phyloP scores from a whole-genome alignment of 2,888 invertebrate genomes.

The Troides aeacus region DNA sequence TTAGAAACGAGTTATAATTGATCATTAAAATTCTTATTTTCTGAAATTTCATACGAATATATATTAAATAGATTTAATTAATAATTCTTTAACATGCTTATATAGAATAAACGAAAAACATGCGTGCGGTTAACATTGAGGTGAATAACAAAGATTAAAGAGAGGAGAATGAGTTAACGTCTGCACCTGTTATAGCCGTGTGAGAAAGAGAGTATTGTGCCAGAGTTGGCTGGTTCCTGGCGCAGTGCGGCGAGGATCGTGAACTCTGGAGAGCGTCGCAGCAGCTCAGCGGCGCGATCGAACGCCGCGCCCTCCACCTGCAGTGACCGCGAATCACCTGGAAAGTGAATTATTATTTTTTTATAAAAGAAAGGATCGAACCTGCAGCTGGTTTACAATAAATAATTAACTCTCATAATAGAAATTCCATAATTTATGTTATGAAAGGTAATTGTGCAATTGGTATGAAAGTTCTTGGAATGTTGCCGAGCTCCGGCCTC shows the following conservation, averaged over 20 bases:
- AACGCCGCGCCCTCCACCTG: constrained; percentile 85
- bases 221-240: constrained; percentile 90
- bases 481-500: constrained; percentile 8
- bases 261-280: constrained; percentile 88
- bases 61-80: neutral
- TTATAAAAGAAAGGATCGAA: neutral
- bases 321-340: constrained; percentile 87
- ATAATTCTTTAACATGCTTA: constrained; percentile 6
- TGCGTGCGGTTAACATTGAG: constrained; percentile 17
- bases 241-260: constrained; percentile 88
- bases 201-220: constrained; percentile 90
- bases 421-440: neutral
- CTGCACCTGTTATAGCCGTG: constrained; percentile 87
- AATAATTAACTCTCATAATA: no score
- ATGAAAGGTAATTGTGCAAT: constrained; percentile 9
- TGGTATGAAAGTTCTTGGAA: constrained; percentile 31
- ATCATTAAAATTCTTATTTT: no score
- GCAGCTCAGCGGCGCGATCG: constrained; percentile 83
- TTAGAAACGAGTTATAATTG: no score
- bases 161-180: neutral
- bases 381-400: neutral
- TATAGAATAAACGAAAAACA: neutral
- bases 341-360: constrained; percentile 2
- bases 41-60: no score
- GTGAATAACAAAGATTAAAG: constrained; percentile 6